Evolutionary conservation across 1,140 invertebrate genomes (phyloP).

Genomic region (Euglossa dilemma): DNA sequence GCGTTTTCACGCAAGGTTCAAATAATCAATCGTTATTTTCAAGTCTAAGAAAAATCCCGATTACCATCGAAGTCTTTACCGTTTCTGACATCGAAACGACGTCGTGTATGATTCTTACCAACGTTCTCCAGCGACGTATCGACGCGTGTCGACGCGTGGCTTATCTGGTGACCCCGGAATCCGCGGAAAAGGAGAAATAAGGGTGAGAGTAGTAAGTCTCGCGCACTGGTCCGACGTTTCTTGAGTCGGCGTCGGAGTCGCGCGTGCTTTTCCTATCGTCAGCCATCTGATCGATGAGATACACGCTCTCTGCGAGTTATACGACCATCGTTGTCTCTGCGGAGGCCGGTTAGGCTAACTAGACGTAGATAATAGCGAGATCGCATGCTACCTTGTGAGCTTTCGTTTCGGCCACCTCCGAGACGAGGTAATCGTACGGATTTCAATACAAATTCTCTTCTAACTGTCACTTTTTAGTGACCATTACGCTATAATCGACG

Average conservation of each 20-base stretch:
- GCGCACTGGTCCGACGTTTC: constrained; percentile 3
- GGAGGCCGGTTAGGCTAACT: constrained; percentile 27
- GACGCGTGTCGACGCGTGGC: background rate
- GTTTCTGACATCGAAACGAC: background rate
- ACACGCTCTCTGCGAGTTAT: constrained; percentile 38
- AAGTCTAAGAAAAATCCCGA: background rate
- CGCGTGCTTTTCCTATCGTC: constrained; percentile 20
- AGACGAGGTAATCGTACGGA: constrained; percentile 21
- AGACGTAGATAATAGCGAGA: constrained; percentile 50
- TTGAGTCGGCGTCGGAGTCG: constrained; percentile 19
- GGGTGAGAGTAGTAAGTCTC: constrained; percentile 16
- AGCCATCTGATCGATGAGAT: constrained; percentile 49
- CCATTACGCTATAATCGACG: constrained; percentile 26
- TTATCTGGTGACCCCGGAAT: background rate
- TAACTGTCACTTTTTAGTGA: constrained; percentile 36
- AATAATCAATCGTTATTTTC: too few species aligned
- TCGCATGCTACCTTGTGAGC: constrained; percentile 9
- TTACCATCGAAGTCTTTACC: background rate
- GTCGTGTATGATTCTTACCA: background rate
- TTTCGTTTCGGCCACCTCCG: background rate
- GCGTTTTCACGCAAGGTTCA: background rate
- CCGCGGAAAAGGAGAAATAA: background rate
- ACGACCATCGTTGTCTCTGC: constrained; percentile 50
- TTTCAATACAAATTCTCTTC: constrained; percentile 43
- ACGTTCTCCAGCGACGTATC: background rate